Evolutionary conservation across 2,888 invertebrate species (phyloP).

Genomic region (Erebia aethiops): DNA sequence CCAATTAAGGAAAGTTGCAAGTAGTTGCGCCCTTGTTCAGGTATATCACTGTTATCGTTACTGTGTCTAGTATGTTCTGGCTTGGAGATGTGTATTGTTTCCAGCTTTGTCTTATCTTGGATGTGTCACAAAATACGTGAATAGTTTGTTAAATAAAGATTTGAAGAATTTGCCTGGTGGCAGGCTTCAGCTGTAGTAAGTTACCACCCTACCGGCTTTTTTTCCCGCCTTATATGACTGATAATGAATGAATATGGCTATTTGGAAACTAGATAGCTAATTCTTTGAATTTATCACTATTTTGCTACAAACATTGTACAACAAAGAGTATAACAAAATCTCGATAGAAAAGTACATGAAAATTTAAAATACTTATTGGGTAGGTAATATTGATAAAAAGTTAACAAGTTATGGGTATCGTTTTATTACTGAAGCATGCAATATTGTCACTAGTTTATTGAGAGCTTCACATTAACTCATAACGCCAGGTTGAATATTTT

Average conservation of each 20-base stretch:
- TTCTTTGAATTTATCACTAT: too few species aligned
- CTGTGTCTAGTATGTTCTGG: conserved; percentile 14
- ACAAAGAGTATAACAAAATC: neutral
- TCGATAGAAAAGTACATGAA: neutral
- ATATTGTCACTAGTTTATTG: neutral
- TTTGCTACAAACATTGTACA: too few species aligned
- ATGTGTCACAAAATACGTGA: conserved; percentile 2
- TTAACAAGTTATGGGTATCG: conserved; percentile 3
- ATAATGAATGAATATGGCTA: too few species aligned
- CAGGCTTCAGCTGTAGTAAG: too few species aligned
- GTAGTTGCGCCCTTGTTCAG: conserved; percentile 12
- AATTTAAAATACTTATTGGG: too few species aligned
- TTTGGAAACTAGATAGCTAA: too few species aligned
- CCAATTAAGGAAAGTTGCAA: conserved; percentile 17
- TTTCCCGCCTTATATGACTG: too few species aligned
- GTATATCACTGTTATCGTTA: conserved; percentile 19
- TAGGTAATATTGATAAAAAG: neutral
- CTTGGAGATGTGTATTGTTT: conserved; percentile 13
- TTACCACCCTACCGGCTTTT: too few species aligned
- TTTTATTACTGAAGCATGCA: neutral
- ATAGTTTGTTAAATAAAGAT: neutral
- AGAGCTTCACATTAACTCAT: neutral
- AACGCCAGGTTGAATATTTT: too few species aligned
- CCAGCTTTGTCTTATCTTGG: conserved; percentile 11
- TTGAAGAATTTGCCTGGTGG: too few species aligned